These are phyloP conservation scores for Athene cunicularia DNA, from an alignment of 2,113 vertebrate species.

Conservation along the genomic window DNA sequence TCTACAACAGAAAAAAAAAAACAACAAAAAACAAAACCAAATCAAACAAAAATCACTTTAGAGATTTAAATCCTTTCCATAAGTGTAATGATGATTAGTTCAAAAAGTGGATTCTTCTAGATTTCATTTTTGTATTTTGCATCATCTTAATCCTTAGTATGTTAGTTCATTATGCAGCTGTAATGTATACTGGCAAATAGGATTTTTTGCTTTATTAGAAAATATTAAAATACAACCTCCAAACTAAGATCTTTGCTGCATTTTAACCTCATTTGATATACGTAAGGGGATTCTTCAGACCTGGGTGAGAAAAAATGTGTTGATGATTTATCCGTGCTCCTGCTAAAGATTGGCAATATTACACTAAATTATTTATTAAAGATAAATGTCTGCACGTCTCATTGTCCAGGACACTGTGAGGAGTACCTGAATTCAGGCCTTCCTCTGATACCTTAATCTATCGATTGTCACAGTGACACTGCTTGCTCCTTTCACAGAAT, in stretches of 20 bases:
- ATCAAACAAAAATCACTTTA: neutral
- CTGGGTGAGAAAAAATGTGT: neutral
- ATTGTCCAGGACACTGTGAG: neutral
- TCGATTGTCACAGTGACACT: neutral
- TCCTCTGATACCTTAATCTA: neutral
- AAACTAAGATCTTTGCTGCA: neutral
- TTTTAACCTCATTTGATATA: neutral
- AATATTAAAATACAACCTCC: neutral
- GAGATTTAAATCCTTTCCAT: neutral
- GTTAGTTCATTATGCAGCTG: neutral
- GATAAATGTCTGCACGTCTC: neutral
- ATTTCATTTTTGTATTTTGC: neutral
- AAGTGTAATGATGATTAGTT: neutral
- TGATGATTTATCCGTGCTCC: neutral
- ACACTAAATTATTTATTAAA: neutral
- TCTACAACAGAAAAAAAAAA: neutral
- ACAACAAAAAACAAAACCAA: fast-evolving
- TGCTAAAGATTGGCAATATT: neutral
- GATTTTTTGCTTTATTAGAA: neutral
- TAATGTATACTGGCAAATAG: neutral
- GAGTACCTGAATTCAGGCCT: neutral
- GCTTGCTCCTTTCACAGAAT: neutral
- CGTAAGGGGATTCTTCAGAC: neutral
- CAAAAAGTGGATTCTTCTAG: neutral
- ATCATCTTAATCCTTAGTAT: neutral